These are phyloP conservation scores for Dichetophora obliterata DNA, from an alignment of 2,888 invertebrate genomes.

Conservation along the genomic window DNA sequence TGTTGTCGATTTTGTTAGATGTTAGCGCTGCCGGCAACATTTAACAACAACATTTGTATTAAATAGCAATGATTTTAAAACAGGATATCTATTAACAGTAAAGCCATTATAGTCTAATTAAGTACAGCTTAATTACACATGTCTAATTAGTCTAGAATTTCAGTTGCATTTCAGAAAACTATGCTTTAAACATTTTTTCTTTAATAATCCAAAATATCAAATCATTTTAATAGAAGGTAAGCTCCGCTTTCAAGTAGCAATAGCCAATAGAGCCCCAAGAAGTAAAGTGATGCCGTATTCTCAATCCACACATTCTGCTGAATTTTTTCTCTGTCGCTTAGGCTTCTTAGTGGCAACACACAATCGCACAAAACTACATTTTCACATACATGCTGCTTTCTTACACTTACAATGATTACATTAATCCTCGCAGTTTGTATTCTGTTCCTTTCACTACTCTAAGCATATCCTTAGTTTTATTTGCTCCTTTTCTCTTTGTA, in stretches of 20 bases:
- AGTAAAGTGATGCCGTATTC: neutral
- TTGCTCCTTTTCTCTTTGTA: constrained; percentile 40
- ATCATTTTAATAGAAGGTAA: neutral
- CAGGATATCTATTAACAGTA: neutral
- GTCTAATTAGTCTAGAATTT: constrained; percentile 12
- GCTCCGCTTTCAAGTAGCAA: neutral
- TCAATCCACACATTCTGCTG: too few relatives aligned
- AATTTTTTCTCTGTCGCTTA: too few relatives aligned
- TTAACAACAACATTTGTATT: neutral
- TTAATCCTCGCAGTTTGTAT: constrained; percentile 24
- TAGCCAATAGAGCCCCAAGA: neutral
- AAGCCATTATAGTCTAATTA: constrained; percentile 2
- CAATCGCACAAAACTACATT: neutral
- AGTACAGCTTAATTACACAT: neutral
- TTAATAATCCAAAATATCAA: neutral
- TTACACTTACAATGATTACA: constrained; percentile 35
- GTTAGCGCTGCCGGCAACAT: neutral
- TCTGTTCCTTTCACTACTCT: neutral
- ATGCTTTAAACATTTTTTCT: neutral
- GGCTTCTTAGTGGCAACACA: constrained; percentile 1
- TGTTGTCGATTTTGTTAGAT: neutral
- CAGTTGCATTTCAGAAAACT: neutral
- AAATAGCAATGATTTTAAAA: neutral
- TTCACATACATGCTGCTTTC: neutral
- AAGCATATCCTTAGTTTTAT: neutral